Conservation (phyloP, 2,113 vertebrate species). For the Cottus gobio region DNA sequence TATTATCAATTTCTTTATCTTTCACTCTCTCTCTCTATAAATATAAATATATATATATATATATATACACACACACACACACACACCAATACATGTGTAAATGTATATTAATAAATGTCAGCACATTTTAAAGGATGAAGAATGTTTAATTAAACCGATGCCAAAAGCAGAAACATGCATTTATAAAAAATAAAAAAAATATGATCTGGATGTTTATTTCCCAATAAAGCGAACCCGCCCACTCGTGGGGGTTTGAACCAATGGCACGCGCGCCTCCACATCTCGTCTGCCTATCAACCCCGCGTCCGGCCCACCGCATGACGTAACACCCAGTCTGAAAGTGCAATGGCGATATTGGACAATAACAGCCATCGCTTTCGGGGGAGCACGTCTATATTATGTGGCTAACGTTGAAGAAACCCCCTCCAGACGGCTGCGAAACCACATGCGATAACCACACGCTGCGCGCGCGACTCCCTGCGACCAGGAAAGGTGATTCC, state of each 20-base stretch:
- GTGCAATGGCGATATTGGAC: constrained; percentile 82
- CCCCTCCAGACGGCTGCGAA: constrained; percentile 48
- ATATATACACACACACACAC: not conserved
- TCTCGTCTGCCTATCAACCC: constrained; percentile 74
- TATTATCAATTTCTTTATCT: too few relatives aligned
- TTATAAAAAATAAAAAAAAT: not conserved
- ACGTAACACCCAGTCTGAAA: constrained; percentile 76
- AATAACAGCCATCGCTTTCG: constrained; percentile 75
- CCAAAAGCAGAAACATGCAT: not conserved
- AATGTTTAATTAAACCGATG: not conserved
- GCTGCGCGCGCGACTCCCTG: constrained; percentile 49
- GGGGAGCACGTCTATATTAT: constrained; percentile 72
- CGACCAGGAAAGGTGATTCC: constrained; percentile 48
- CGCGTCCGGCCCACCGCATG: constrained; percentile 58
- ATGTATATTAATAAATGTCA: not conserved
- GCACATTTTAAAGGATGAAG: not conserved
- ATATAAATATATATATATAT: too few relatives aligned
- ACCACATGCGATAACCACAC: constrained; percentile 35
- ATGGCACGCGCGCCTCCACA: constrained; percentile 46
- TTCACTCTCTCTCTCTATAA: not conserved
- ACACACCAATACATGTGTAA: not conserved
- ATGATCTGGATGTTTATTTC: constrained; percentile 18
- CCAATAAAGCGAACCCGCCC: constrained; percentile 40
- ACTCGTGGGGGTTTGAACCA: constrained; percentile 48
- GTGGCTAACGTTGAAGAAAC: constrained; percentile 64